Percentiles rank a stretch among this genome's conserved stretches.
Conservation (phyloP, 2,888 invertebrate genomes). For the Plebejus melissa region DNA sequence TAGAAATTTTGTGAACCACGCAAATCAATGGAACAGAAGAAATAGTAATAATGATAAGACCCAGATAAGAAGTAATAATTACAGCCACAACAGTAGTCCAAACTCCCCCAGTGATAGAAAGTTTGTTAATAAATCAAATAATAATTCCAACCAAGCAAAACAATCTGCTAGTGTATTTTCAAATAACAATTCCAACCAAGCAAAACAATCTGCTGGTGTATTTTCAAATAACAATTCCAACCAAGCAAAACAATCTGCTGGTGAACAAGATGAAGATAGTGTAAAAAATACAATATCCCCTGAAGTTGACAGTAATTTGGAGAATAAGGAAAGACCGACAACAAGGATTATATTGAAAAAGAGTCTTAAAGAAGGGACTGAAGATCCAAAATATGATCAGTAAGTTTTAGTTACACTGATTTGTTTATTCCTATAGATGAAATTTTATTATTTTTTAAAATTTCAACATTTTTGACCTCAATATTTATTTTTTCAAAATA, state of each 20-base stretch:
- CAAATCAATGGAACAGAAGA: background rate
- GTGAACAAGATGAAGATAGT: background rate
- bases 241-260: background rate
- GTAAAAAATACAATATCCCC: background rate
- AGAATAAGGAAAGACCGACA: background rate
- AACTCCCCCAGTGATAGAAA: background rate
- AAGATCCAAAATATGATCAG: background rate
- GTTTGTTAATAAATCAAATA: background rate
- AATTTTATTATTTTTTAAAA: background rate
- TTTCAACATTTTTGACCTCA: too few species aligned
- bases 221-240: background rate
- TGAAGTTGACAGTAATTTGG: background rate
- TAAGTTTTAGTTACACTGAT: background rate
- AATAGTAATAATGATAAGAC: background rate
- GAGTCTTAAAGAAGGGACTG: background rate
- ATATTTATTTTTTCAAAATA: too few species aligned
- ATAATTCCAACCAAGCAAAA: background rate
- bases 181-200: too few species aligned
- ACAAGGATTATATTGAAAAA: slow-evolving; percentile 4
- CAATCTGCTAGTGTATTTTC: background rate
- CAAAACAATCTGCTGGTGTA: too few species aligned
- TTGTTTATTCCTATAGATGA: background rate
- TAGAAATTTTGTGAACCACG: background rate
- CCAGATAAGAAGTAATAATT: background rate
- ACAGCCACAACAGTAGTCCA: background rate